Percentiles rank a stretch among this genome's conserved stretches.
These are phyloP conservation scores for Acanthis flammea DNA, from an alignment of 2,797 vertebrate species.

Conservation along the genomic window DNA sequence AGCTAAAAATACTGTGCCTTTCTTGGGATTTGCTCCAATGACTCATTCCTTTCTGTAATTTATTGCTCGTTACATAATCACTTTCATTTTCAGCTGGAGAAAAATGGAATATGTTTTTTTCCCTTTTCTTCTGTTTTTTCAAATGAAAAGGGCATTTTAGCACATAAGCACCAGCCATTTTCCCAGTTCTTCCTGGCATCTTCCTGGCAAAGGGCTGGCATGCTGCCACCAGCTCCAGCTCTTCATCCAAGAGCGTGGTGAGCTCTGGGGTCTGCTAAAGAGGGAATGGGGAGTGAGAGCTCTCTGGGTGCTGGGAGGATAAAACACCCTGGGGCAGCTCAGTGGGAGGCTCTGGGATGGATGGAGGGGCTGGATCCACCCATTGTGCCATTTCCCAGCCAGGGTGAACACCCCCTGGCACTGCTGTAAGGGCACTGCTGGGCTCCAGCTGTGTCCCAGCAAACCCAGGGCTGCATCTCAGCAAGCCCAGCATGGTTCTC, in stretches of 20 bases:
- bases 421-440: not conserved
- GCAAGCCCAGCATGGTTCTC: not conserved
- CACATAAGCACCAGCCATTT: not conserved
- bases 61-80: constrained; percentile 78
- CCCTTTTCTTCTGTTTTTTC: not conserved
- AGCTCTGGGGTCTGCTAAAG: not conserved
- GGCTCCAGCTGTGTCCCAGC: not conserved
- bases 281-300: not conserved
- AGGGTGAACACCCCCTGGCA: not conserved
- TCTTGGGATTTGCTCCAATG: constrained; percentile 65
- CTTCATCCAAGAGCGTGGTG: not conserved
- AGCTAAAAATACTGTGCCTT: constrained; percentile 71
- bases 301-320: not conserved
- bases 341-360: not conserved
- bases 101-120: not conserved
- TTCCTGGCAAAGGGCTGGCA: not conserved
- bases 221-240: accelerated
- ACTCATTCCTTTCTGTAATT: constrained; percentile 78
- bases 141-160: constrained; percentile 4
- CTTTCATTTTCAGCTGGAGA: constrained; percentile 72
- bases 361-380: accelerated
- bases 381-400: not conserved
- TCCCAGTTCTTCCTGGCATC: not conserved
- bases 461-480: not conserved
- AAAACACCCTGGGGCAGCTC: not conserved